Evolutionary conservation across 2,888 invertebrate species (phyloP), one percentile per base, ranked within the genome.

Genomic region (Danaus chrysippus): DNA sequence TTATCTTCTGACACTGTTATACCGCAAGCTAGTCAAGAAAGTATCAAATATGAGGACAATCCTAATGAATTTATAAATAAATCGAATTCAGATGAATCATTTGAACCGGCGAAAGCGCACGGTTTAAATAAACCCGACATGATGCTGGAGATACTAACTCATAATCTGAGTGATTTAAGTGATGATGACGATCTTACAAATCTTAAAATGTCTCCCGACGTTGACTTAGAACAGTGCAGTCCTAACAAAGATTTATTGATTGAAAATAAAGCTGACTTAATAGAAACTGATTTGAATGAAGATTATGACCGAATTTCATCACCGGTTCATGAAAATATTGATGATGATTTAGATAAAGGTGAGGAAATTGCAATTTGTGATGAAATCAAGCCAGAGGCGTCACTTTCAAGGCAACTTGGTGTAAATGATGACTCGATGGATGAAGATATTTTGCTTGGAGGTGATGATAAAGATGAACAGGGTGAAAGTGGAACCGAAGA

Each of bases 131-230:
- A 78, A 71, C 87, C 87, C 1, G 82, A 89, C 70, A 73, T 79
- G 10, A 89, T 89, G 88, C 65, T 88, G 46, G 84, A 88, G 68
- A 88, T 89, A 71, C 88, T 87, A 6, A 78, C 77, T 1, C 85
- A 86, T 68, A 83, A 84, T 17, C 54, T 84, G 0, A 79, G 83
- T 69, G 71, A 72, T 42, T 69, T 65, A 43, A 74, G 71, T 61
- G 66, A 70, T 65, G 72, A 69, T 63, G 81, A 82, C 61, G 70
- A 76, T 42, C 77, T 66, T 56, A 42, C 52, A 10, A 58, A 44
- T 52, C 23, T 59, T 23, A 54, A 71, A 70, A 56, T 77, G 75
- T 62, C 70, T 62, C 17, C 70, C 12, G 65, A 73, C 66, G 41
- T 66, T 44, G 68, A 67, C 44, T 46, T 73, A 46, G 68, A 49